Evolutionary conservation across 2,113 vertebrate species (phyloP).

Genomic region (Echinops telfairi): DNA sequence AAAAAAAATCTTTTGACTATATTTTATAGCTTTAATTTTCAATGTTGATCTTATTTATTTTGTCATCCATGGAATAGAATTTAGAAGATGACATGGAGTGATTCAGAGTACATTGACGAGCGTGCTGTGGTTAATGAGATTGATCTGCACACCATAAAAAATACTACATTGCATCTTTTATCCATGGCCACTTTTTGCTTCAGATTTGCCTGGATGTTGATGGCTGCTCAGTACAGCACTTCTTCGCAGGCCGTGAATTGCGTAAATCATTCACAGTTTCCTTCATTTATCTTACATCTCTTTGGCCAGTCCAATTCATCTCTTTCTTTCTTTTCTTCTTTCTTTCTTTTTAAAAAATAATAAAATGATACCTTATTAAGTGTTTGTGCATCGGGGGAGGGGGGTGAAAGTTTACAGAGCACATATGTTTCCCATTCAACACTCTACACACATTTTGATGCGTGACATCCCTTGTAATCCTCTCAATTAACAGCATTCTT

Average conservation of each 20-base stretch:
- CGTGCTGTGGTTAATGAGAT: not conserved
- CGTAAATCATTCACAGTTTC: slow-evolving; percentile 25
- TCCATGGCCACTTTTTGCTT: not conserved
- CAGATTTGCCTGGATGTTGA: not conserved
- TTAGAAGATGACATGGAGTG: not conserved
- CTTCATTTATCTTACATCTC: not conserved
- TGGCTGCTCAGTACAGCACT: not conserved
- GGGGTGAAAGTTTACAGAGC: too few relatives aligned
- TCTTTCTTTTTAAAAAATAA: not conserved
- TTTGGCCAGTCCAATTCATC: not conserved
- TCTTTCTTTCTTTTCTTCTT: not conserved
- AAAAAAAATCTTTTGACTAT: slow-evolving; percentile 8
- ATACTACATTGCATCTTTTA: not conserved
- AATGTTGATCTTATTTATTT: slow-evolving; percentile 16
- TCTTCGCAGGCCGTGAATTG: not conserved
- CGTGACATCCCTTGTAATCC: too few relatives aligned
- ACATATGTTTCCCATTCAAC: too few relatives aligned
- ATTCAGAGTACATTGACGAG: not conserved
- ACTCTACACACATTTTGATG: too few relatives aligned
- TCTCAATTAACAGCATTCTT: too few relatives aligned
- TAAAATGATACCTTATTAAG: too few relatives aligned
- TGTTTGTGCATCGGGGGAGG: too few relatives aligned
- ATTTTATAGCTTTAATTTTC: not conserved
- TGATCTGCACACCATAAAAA: not conserved
- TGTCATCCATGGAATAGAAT: not conserved